Evolutionary conservation across 2,113 vertebrate species (phyloP), one percentile per base, ranked within the genome.

Genomic region (Fregetta grallaria): DNA sequence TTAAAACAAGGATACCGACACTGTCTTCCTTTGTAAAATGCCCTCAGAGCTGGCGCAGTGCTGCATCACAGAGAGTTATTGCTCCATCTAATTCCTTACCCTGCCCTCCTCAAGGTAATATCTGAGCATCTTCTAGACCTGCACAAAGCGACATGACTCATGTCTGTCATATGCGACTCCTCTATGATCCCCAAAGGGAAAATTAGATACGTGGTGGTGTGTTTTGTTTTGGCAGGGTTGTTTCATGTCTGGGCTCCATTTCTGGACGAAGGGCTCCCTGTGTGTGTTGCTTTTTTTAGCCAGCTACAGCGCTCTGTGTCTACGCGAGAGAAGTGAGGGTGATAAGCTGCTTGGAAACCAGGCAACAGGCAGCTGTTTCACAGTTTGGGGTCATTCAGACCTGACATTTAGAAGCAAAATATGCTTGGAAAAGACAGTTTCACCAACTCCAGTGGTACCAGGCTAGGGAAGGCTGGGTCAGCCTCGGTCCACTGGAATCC

Each of bases 261-360:
- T 61, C 94, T 74, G 70, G 90, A 71, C 0, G 7, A 47, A 72
- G 74, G 76, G 61, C 70, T 94, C 82, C 67, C 53, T 13, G 21
- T 2, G 10, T 16, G 25, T 6, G 10, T 22, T 68, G 76, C 17
- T 36, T 63, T 85, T 93, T 84, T 85, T 53, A 84, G 80, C 66
- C 66, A 67, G 56, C 34, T 74, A 5, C 78, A 74, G 85, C 2
- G 11, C 72, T 74, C 83, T 56, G 76, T 32, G 53, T 70, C 77
- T 34, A 3, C 1, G 27, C 0, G 3, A 76, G 71, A 75, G 73
- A 7, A 86, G 71, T 3, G 30, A 93, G 71, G 85, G 71, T 36
- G 82, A 83, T 66, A 15, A 88, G 82, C 82, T 88, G 77, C 81
- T 79, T 11, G 17, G 93, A 90, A 96, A 79, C 49, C 44, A 93